Base-by-base conservation (phyloP, 2,888 invertebrate species). In the Xanthia togata region DNA sequence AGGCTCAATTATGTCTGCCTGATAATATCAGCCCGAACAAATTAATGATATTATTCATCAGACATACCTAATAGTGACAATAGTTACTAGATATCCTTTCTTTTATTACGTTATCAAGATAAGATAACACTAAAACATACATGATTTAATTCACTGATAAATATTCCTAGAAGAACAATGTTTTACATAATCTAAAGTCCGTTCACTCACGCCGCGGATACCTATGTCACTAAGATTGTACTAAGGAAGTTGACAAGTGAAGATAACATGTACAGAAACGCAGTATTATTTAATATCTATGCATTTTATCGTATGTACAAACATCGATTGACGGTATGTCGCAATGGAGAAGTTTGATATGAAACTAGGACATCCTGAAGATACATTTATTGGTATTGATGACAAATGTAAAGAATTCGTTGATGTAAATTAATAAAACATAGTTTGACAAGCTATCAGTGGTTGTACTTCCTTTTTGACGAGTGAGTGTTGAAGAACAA, bases 201-300 rank as follows among this genome's bases (percentile, higher is more conserved):
- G 57, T 76, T 76, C 84, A 83, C 69, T 79, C 71, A 62, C 59
- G 59, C 69, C 41, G 65, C 65, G 23, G 17, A 68, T 79, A 83
- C 76, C 44, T 74, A 82, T 69, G 63, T 62, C 65, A 68, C 75
- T 81, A 85, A 88, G 83, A 85, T 85, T 86, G 83, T 75, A 76
- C 50, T 78, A 63, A 87, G 89, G 89, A 90, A 87, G 88, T 90
- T 82, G 73, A 82, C 80, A 83, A 78, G 79, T 60, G 76, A 63
- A 82, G 88, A 90, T 90, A 89, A 84, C 59, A 70, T 38, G 70
- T 73, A 72, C n/a, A 69, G 75, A 76, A 82, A 77, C 68, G 67
- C 69, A 76, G 82, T 74, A 63, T 87, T 82, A 82, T 84, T 86
- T 62, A 73, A 85, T 82, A 79, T 76, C 64, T 70, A 68, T 77